A percentile compares a stretch with the other conserved stretches of the same genome.
phyloP scores from a whole-genome alignment of 2,113 vertebrate species.

The Numida meleagris region DNA sequence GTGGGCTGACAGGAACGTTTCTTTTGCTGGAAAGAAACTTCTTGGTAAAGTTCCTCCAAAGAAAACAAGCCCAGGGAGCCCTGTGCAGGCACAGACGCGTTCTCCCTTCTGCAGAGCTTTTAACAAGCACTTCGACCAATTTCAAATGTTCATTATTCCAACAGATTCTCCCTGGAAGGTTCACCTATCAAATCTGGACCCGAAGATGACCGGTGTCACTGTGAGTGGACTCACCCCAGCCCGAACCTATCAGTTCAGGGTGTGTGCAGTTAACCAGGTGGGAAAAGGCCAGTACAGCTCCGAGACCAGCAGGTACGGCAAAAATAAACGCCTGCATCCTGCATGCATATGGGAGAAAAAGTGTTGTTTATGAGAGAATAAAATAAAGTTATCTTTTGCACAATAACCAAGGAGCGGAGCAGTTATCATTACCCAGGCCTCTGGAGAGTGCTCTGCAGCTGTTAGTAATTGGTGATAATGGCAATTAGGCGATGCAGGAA shows the following conservation, averaged over 20 bases:
- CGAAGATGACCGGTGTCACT: conserved; percentile 77
- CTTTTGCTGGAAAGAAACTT: conserved; percentile 26
- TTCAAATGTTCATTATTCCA: neutral
- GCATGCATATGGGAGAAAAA: neutral
- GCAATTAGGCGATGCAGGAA: neutral
- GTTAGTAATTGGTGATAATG: neutral
- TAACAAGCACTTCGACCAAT: neutral
- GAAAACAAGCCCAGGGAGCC: neutral
- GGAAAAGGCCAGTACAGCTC: conserved; percentile 92
- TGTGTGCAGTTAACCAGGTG: conserved; percentile 94
- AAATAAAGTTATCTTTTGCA: neutral
- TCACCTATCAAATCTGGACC: conserved; percentile 87
- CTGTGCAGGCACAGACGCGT: neutral
- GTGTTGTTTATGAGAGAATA: neutral
- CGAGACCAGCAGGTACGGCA: conserved; percentile 88
- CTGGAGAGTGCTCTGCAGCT: neutral
- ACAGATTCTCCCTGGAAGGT: conserved; percentile 97
- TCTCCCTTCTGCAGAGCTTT: neutral
- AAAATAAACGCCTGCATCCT: rapidly evolving
- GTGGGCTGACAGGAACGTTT: conserved; percentile 51
- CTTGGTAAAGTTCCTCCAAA: conserved; percentile 19
- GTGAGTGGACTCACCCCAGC: conserved; percentile 92
- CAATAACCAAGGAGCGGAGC: neutral
- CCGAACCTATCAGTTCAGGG: conserved; percentile 93
- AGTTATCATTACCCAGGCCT: neutral